Evolutionary conservation across 1,140 invertebrate genomes (phyloP), one percentile per base, ranked within the genome.

Genomic region (Drosophila punjabiensis): DNA sequence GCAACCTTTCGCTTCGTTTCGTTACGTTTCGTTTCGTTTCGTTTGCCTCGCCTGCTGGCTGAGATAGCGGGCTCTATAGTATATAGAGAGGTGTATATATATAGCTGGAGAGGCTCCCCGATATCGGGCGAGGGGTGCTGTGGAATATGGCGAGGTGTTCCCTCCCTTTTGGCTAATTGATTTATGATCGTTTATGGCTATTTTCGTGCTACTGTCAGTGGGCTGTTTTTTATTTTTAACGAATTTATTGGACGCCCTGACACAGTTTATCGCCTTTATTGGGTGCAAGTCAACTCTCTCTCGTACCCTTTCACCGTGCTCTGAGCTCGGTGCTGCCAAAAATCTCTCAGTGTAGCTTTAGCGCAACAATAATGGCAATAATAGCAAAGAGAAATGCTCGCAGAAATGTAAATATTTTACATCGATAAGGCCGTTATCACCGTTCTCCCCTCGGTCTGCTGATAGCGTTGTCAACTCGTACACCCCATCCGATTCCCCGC

Each of bases 361-460:
- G 53, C 53, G 81, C 56, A 63, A 79, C 61, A 66, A 48, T 58
- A 60, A 61, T 56, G 53, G 33, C 32, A 74, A 79, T 56, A 61
- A 47, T 50, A 47, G 39, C 63, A 32, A 32, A 64, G 45, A 68
- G 63, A 73, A 59, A 77, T 80, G 79, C 85, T 82, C 82, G 85
- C 67, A 83, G 87, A 86, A 91, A 91, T 90, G 87, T 91, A 90
- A 92, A 92, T 92, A 92, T 92, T 92, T 92, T 91, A 92, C 91
- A 92, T 79, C 79, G 91, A 92, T 92, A 92, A 92, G 77, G 45
- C 63, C 43, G 39, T 65, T 73, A 68, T 66, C 61, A 43, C 32
- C 11, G 61, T 61, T 41, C 20, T n/a, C 70, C 60, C 48, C 39
- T 61, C n/a, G 33, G 65, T 70, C 64, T 62, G 52, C 67, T 71